Base-by-base conservation (phyloP, 2,113 vertebrate genomes). In the Mustela nigripes region DNA sequence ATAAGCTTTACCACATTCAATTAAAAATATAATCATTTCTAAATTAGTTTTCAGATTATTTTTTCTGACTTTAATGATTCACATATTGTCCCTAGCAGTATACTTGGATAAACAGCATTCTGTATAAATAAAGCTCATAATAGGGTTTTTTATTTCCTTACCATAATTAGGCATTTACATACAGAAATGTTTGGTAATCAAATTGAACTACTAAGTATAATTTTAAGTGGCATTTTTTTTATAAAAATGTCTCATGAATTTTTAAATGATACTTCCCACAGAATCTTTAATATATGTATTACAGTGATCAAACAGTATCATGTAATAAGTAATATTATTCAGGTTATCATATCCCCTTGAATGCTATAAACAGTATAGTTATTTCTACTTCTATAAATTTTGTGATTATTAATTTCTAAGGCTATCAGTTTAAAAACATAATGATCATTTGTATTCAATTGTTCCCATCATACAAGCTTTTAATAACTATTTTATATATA, bases 21-120 rank as follows among this genome's bases (percentile, higher is more conserved):
- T 88, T 97, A 81, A 91, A 86, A 93, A 69, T 65, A 85, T 42
- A 80, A 86, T 4, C 1, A 62, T 74, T 81, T 82, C 11, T 71
- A 88, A 78, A 65, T 71, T 89, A 88, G 14, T 92, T 86, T 91
- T 71, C 31, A 67, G 5, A 76, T 82, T 42, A 78, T 65, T 60
- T 87, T 60, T 53, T n/a, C 33, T 78, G 4, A 76, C 74, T 33
- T 76, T 88, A 78, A 63, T 83, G 28, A 92, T 67, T 7, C 3
- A 36, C 11, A n/a, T 74, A 39, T 62, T 69, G 5, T 80, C 4
- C 8, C 6, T 69, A 63, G 21, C 5, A 42, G 65, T 85, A 58
- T 56, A n/a, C 15, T 80, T 89, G 31, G 10, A 58, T 65, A 62
- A 73, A 73, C 60, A 63, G 2, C 18, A 62, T 80, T 60, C 65